Evolutionary conservation across 2,113 vertebrate species (phyloP).

Genomic region (Hiodon tergisus): DNA sequence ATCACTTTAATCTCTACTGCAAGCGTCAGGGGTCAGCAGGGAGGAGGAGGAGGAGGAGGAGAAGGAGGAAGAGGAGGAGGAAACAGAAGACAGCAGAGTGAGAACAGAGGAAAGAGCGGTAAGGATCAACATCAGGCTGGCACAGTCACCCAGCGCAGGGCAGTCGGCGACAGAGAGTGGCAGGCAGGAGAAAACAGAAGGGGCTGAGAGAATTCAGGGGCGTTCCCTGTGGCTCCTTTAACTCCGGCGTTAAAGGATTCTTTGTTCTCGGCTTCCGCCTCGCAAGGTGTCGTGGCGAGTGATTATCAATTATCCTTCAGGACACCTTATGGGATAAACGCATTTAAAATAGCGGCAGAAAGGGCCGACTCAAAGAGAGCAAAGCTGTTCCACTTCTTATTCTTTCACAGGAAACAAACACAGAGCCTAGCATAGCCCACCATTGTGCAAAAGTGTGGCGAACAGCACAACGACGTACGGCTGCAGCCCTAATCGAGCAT

Average conservation of each 20-base stretch:
- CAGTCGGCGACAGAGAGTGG: background rate
- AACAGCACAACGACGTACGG: too few relatives aligned
- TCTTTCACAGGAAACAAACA: too few relatives aligned
- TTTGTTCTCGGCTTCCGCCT: background rate
- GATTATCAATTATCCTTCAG: background rate
- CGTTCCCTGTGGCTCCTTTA: background rate
- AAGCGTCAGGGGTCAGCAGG: conserved; percentile 44
- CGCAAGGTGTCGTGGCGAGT: background rate
- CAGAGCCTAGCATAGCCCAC: too few relatives aligned
- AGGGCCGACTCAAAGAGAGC: too few relatives aligned
- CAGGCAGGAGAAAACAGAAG: background rate
- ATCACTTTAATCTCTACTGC: conserved; percentile 99
- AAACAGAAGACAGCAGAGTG: conserved; percentile 27
- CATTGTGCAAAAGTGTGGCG: too few relatives aligned
- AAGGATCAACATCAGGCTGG: background rate
- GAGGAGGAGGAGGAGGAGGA: background rate
- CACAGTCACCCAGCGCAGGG: background rate
- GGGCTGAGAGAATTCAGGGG: background rate
- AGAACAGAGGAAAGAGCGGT: background rate
- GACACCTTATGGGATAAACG: too few relatives aligned
- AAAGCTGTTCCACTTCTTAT: too few relatives aligned
- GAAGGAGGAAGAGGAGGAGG: conserved; percentile 36
- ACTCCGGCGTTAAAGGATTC: background rate
- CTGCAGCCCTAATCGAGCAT: too few relatives aligned
- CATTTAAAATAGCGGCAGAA: too few relatives aligned